Evolutionary conservation across 2,797 vertebrate species (phyloP), one percentile per base, ranked within the genome.

Genomic region (Dromococcyx pavoninus): DNA sequence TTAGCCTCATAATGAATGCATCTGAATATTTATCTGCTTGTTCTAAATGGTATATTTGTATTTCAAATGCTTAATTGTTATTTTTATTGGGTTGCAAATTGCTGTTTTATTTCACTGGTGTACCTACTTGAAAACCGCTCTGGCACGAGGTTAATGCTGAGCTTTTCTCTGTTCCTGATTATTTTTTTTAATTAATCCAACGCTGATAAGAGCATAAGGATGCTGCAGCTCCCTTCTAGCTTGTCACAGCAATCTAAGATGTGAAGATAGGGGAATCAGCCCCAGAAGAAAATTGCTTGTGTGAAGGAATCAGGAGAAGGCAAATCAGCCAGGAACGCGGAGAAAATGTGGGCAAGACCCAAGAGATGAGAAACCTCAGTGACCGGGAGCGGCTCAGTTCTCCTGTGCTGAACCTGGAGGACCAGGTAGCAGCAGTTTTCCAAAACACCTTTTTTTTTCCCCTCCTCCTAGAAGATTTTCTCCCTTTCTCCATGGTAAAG

Each of bases 81-180:
- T 91, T 94, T 96, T 95, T 96, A 95, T 95, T 94, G 89, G 58
- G 94, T 91, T 85, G 94, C 89, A 95, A 96, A 95, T 96, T 94
- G 91, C 86, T 92, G 91, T 51, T 94, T 89, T 88, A 91, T 92
- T 84, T 75, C 8, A 0, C 66, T 72, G 69, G 44, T 3, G 0
- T 86, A 92, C 91, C 89, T 94, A 48, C 75, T 61, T n/a, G 22
- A 65, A 89, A 93, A 71, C 50, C 3, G 41, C 77, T 92, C 25
- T 32, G 57, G 56, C 1, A 2, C 1, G 2, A 93, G 72, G 82
- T 88, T 89, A 79, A 79, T 1, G 16, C 77, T 0, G 9, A 86
- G 75, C 50, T 91, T 57, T 65, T 88, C 61, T 83, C 24, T 66
- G 22, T 37, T 90, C 48, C 61, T 58, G 37, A 79, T 64, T 22